phyloP scores from a whole-genome alignment of 2,113 vertebrate species.

The Festucalex cinctus region DNA sequence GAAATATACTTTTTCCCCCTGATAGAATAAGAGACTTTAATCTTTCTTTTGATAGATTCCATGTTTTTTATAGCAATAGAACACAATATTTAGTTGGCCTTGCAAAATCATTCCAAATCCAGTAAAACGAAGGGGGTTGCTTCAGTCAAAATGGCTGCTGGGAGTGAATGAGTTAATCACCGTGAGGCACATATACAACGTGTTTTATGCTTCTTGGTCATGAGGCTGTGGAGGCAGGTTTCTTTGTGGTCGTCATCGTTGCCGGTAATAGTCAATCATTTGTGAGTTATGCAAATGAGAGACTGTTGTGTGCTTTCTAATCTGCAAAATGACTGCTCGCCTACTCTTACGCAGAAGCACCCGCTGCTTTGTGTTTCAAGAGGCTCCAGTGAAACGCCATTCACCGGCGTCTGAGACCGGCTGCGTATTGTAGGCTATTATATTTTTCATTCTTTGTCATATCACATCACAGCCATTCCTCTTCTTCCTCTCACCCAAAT shows the following conservation, averaged over 20 bases:
- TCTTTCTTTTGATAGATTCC: too few species aligned
- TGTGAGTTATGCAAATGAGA: not conserved
- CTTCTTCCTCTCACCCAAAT: constrained; percentile 23
- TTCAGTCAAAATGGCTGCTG: not conserved
- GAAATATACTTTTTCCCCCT: too few species aligned
- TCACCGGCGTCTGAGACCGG: constrained; percentile 20
- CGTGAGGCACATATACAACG: not conserved
- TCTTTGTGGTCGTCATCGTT: not conserved
- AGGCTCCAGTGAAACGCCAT: constrained; percentile 29
- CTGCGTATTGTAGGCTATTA: constrained; percentile 2
- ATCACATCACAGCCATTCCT: not conserved
- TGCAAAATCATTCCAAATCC: too few species aligned
- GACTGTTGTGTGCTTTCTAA: constrained; percentile 1
- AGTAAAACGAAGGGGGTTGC: too few species aligned
- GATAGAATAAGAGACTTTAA: too few species aligned
- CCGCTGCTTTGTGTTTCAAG: constrained; percentile 18
- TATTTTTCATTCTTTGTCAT: not conserved
- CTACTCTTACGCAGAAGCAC: constrained; percentile 4
- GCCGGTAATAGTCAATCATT: constrained; percentile 9
- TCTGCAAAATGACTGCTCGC: constrained; percentile 17
- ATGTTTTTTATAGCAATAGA: too few species aligned
- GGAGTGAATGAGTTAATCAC: not conserved
- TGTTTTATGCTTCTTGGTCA: not conserved
- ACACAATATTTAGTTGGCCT: too few species aligned
- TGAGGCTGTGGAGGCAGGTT: not conserved